These are phyloP conservation scores for Sycon ciliatum DNA, from an alignment of 37 sponge, comb jelly and placozoan genomes.

Conservation along the genomic window DNA sequence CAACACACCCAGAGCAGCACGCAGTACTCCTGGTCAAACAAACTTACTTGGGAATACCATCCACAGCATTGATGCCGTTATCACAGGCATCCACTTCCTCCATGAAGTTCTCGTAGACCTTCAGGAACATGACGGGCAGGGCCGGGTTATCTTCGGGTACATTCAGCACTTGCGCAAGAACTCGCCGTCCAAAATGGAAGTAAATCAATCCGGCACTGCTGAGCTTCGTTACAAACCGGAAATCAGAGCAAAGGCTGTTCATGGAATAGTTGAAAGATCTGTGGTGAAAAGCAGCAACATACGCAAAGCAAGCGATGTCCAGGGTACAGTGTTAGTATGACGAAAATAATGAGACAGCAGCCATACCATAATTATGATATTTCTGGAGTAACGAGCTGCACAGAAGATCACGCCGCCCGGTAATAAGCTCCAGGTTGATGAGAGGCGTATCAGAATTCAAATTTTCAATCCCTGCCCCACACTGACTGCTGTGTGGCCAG, in stretches of 20 bases:
- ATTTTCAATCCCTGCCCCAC: no score
- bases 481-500: no score
- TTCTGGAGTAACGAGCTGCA: no score
- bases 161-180: conserved; percentile 36
- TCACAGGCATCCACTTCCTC: conserved; percentile 90
- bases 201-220: conserved; percentile 90
- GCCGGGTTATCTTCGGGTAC: not conserved
- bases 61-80: conserved; percentile 62
- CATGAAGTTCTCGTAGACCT: conserved; percentile 64
- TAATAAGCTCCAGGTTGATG: no score
- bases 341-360: no score
- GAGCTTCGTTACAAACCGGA: conserved; percentile 74
- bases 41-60: conserved; percentile 49
- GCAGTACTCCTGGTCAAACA: not conserved
- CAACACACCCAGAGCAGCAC: no score
- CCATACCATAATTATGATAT: no score
- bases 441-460: no score
- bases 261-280: conserved; percentile 68
- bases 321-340: not conserved
- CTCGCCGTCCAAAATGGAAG: conserved; percentile 69
- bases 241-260: conserved; percentile 53
- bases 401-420: no score
- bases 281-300: not conserved
- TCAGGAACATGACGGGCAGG: conserved; percentile 24
- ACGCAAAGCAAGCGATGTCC: not conserved